These are phyloP conservation scores for Latheticus oryzae DNA, from an alignment of 2,888 invertebrate genomes.

Conservation along the genomic window DNA sequence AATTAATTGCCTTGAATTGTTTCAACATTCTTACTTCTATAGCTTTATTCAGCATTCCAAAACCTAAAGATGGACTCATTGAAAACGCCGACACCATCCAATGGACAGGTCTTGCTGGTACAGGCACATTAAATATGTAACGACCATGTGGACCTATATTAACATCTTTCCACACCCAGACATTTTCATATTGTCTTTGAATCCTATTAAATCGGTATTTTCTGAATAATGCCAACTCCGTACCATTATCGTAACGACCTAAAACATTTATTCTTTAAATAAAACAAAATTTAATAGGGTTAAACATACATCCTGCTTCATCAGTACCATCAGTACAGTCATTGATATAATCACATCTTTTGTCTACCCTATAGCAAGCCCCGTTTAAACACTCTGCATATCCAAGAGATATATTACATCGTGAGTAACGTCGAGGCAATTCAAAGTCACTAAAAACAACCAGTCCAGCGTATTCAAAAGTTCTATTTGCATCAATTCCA, in stretches of 20 bases:
- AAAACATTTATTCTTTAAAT: conserved; percentile 34
- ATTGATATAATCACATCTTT: conserved; percentile 77
- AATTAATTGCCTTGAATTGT: conserved; percentile 1
- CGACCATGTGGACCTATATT: conserved; percentile 94
- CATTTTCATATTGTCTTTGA: conserved; percentile 91
- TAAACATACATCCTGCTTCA: conserved; percentile 78
- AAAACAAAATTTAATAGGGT: conserved; percentile 1
- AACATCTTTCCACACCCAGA: conserved; percentile 95
- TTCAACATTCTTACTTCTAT: conserved; percentile 71
- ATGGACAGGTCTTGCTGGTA: conserved; percentile 85
- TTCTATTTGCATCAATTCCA: conserved; percentile 93
- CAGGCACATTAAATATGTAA: conserved; percentile 85
- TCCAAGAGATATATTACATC: conserved; percentile 80
- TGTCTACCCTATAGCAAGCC: conserved; percentile 77
- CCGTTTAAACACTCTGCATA: conserved; percentile 84
- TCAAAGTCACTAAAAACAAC: conserved; percentile 92
- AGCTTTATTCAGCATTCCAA: conserved; percentile 86
- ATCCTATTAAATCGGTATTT: conserved; percentile 89
- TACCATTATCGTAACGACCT: conserved; percentile 74
- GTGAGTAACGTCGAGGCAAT: conserved; percentile 74
- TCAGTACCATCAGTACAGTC: conserved; percentile 91
- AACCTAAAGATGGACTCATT: conserved; percentile 86
- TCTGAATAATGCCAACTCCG: conserved; percentile 79
- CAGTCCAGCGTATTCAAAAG: conserved; percentile 90
- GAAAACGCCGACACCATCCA: conserved; percentile 96